A percentile compares a stretch with the other conserved stretches of the same genome.
Conservation (phyloP, 2,113 vertebrate genomes). For the Oreochromis niloticus region DNA sequence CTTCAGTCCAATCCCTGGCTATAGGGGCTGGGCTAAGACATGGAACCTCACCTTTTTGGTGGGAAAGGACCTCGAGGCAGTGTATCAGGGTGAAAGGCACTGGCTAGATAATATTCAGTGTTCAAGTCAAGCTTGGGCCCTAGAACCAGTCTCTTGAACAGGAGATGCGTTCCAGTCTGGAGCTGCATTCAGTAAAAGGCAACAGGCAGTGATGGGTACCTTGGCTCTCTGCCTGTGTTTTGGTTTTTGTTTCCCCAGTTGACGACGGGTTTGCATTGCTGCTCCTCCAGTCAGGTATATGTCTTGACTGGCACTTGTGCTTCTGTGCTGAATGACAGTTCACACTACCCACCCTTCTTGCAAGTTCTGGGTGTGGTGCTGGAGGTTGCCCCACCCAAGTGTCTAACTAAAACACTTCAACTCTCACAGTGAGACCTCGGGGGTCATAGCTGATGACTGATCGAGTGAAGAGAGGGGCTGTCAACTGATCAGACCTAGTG, state of each 20-base stretch:
- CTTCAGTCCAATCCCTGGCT: not conserved
- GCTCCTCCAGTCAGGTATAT: not conserved
- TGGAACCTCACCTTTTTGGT: not conserved
- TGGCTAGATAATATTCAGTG: not conserved
- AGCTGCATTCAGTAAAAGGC: not conserved
- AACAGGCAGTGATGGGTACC: not conserved
- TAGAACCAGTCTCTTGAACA: not conserved
- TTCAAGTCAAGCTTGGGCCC: not conserved
- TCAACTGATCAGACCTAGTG: not conserved
- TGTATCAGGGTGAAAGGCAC: not conserved
- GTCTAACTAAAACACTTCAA: not conserved
- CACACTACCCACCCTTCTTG: not conserved
- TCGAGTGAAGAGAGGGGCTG: not conserved
- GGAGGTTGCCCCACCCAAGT: not conserved
- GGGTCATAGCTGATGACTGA: not conserved
- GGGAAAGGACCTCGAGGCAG: not conserved
- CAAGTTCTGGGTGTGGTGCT: not conserved
- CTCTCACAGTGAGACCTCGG: not conserved
- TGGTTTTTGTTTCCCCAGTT: rapidly evolving
- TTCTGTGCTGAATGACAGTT: not conserved
- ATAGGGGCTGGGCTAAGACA: not conserved
- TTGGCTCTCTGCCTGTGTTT: rapidly evolving
- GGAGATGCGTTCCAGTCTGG: not conserved
- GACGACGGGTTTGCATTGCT: not conserved
- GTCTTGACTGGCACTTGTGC: rapidly evolving